Percentiles rank a stretch among this genome's conserved stretches.
phyloP scores from a whole-genome alignment of 1,140 invertebrate genomes.

The Tachypleus tridentatus region DNA sequence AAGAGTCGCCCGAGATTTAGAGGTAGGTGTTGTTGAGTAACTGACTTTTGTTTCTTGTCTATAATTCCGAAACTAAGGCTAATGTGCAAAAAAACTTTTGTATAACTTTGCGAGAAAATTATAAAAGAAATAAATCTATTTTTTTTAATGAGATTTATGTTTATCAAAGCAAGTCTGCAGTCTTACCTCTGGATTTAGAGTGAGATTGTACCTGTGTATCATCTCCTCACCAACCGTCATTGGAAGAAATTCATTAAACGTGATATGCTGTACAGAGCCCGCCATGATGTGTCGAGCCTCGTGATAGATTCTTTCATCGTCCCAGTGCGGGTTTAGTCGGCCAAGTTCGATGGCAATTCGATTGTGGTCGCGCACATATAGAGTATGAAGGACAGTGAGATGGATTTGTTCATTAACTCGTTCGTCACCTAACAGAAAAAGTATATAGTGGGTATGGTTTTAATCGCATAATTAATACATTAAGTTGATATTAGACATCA shows the following conservation, averaged over 20 bases:
- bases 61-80: too few relatives aligned
- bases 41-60: too few relatives aligned
- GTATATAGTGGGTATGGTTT: too few relatives aligned
- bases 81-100: too few relatives aligned
- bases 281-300: constrained; percentile 37
- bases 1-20: too few relatives aligned
- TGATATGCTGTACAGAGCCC: constrained; percentile 39
- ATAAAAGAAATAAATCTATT: too few relatives aligned
- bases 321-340: constrained; percentile 44
- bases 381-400: constrained; percentile 35
- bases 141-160: too few relatives aligned
- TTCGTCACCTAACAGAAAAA: constrained; percentile 35
- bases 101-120: too few relatives aligned
- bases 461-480: too few relatives aligned
- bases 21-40: too few relatives aligned
- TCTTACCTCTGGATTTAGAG: constrained; percentile 10
- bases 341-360: constrained; percentile 59
- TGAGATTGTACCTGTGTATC: constrained; percentile 23
- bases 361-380: constrained; percentile 42
- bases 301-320: constrained; percentile 42
- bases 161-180: too few relatives aligned
- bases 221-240: constrained; percentile 32
- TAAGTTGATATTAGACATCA: too few relatives aligned
- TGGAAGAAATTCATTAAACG: constrained; percentile 38
- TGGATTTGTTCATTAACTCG: constrained; percentile 41